Evolutionary conservation across 2,113 vertebrate species (phyloP), one percentile per base, ranked within the genome.

Genomic region (Takifugu bimaculatus): DNA sequence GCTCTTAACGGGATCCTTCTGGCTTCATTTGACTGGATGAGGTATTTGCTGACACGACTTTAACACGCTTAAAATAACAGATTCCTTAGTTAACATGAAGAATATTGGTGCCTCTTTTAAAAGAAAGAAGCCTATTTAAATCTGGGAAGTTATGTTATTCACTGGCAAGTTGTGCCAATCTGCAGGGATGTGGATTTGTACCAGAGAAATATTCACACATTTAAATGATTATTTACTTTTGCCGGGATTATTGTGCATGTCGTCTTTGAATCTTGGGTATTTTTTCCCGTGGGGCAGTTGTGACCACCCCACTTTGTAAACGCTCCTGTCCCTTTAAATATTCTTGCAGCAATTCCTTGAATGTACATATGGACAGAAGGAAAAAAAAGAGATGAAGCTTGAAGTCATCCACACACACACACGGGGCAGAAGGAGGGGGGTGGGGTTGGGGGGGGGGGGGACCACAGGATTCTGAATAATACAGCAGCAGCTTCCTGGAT

Each of bases 261-360:
- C 20, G 4, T 53, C 1, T 25, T 53, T 5, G 1, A 55, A 45
- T 26, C 35, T 28, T 14, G 14, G 26, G 20, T 26, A 15, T n/a
- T 28, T 20, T 51, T 10, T 11, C 45, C 4, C 14, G 12, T 27
- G 7, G 32, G 49, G 53, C 35, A 13, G 3, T 0, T 26, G 15
- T 9, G 26, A 6, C 43, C 49, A 47, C 57, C 45, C 68, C 52
- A 48, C 57, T 12, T 5, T n/a, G n/a, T 60, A 70, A 65, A 58
- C 11, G 50, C 14, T 51, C 50, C 85, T 88, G 90, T 84, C 84
- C 73, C 89, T 85, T 90, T 88, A 90, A 88, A 87, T 84, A 76
- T 69, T 81, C 80, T 70, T 67, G 71, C 82, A 60, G 82, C 75
- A 71, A 77, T 83, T 88, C 80, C 82, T 87, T 83, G 59, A 88